Percentiles rank a stretch among this genome's conserved stretches.
phyloP scores from a whole-genome alignment of 2,113 vertebrate genomes.

The Otis tarda region DNA sequence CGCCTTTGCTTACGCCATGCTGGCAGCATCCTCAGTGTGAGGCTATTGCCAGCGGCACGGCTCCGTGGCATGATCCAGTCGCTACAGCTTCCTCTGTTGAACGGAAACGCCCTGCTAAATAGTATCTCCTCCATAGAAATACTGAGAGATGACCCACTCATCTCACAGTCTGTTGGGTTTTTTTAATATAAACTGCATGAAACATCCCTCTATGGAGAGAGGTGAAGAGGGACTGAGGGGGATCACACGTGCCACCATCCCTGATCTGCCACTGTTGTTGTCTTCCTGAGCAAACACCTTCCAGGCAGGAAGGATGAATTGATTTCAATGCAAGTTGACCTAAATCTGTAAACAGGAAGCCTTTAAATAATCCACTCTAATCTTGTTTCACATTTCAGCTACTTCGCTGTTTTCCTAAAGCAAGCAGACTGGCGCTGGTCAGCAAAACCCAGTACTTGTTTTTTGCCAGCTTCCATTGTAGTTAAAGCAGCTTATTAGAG shows the following conservation, averaged over 20 bases:
- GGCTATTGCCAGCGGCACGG: accelerated
- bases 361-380: slow-evolving; percentile 62
- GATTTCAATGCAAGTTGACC: slow-evolving; percentile 37
- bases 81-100: not conserved
- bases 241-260: not conserved
- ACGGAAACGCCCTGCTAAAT: not conserved
- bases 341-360: slow-evolving; percentile 57
- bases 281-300: not conserved
- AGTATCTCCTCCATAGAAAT: not conserved
- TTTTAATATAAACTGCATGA: not conserved
- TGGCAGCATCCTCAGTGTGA: accelerated
- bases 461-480: not conserved
- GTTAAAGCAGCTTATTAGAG: slow-evolving; percentile 37
- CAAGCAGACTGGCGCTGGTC: slow-evolving; percentile 16
- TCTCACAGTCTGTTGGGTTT: not conserved
- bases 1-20: accelerated
- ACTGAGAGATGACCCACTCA: not conserved
- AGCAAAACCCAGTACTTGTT: slow-evolving; percentile 19
- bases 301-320: slow-evolving; percentile 36
- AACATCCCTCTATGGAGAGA: not conserved
- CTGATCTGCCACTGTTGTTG: accelerated
- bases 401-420: not conserved
- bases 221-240: not conserved
- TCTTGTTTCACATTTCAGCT: slow-evolving; percentile 46
- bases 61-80: not conserved